Conservation (phyloP, 1,140 invertebrate genomes). For the Ruditapes philippinarum region DNA sequence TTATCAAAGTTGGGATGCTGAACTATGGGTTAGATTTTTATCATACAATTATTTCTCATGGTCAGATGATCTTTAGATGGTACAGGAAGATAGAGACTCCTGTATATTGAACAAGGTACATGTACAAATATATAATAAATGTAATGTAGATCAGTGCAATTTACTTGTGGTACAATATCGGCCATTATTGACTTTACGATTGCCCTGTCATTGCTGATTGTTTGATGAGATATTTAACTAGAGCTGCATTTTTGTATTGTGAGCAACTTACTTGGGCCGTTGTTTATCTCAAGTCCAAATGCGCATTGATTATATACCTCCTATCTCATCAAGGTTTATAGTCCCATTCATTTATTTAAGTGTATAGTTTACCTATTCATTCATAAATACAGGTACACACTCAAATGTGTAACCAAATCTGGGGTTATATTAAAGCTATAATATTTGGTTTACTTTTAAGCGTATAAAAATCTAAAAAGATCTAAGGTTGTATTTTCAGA, state of each 20-base stretch:
- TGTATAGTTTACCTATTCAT: not conserved
- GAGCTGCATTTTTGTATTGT: constrained; percentile 29
- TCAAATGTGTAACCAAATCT: too few species aligned
- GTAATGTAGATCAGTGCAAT: not conserved
- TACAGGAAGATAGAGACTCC: not conserved
- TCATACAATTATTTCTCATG: not conserved
- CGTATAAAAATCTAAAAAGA: too few species aligned
- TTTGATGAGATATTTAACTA: constrained; percentile 12
- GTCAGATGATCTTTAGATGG: not conserved
- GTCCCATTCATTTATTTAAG: not conserved
- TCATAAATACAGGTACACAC: not conserved
- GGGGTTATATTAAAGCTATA: too few species aligned
- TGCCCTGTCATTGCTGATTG: constrained; percentile 36
- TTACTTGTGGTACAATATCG: constrained; percentile 9
- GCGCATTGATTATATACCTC: not conserved
- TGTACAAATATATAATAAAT: not conserved
- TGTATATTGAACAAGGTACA: not conserved
- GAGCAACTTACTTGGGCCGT: not conserved
- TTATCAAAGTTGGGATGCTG: too few species aligned
- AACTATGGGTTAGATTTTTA: not conserved
- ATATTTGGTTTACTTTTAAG: not conserved
- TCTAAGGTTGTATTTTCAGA: too few species aligned
- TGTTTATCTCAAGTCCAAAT: not conserved
- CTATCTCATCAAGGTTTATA: not conserved
- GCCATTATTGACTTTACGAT: constrained; percentile 20